Conservation (phyloP, 2,888 invertebrate genomes). For the Agrypnus murinus region DNA sequence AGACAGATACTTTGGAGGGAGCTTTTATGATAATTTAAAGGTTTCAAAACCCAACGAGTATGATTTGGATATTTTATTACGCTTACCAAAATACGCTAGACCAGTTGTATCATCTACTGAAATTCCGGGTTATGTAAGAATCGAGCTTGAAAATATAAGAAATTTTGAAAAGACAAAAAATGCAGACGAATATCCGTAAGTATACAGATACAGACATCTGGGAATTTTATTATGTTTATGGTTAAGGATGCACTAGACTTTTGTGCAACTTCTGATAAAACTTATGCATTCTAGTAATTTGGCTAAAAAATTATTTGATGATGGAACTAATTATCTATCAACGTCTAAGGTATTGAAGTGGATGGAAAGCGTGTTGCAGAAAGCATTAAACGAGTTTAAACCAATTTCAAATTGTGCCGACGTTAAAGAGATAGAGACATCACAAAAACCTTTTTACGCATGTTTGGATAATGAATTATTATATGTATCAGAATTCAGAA, state of each 20-base stretch:
- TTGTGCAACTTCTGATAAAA: no score
- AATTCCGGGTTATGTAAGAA: neutral
- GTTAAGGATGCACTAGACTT: neutral
- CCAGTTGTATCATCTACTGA: neutral
- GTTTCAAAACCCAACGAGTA: neutral
- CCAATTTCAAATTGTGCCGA: no score
- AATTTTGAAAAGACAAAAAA: neutral
- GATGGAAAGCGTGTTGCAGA: neutral
- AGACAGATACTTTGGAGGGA: neutral
- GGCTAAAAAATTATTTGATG: neutral
- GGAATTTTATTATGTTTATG: neutral
- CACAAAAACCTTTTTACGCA: no score
- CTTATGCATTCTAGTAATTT: neutral
- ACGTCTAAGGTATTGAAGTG: neutral
- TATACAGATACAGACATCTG: no score
- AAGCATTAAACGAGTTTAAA: neutral
- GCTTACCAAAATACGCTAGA: neutral
- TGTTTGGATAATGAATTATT: no score
- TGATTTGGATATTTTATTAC: neutral
- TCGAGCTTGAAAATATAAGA: neutral
- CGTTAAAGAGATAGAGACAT: no score
- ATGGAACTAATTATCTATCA: neutral
- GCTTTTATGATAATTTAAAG: neutral
- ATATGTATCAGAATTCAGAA: no score
- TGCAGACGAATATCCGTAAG: neutral